Evolutionary conservation across 1,140 invertebrate species (phyloP).

Genomic region (Coelopa frigida): DNA sequence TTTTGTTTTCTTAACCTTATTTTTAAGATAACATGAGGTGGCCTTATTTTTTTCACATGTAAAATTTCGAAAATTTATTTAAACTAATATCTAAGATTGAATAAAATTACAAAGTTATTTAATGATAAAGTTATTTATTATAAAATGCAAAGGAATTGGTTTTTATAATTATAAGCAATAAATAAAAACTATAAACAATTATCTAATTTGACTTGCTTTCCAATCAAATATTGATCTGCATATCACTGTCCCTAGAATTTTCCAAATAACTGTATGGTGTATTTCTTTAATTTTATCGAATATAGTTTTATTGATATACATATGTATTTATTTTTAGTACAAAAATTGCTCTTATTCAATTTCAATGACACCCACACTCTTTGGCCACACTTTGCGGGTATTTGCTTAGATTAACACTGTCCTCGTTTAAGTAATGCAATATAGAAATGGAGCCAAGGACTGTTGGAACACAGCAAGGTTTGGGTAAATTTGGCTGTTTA

Average conservation of each 20-base stretch:
- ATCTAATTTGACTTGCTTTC: not conserved
- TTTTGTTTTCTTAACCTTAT: too few relatives aligned
- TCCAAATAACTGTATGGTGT: not conserved
- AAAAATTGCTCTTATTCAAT: not conserved
- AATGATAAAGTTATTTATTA: too few relatives aligned
- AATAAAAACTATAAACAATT: too few relatives aligned
- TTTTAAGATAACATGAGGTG: too few relatives aligned
- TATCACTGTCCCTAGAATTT: not conserved
- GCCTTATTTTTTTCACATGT: too few relatives aligned
- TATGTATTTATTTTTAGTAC: not conserved
- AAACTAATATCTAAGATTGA: too few relatives aligned
- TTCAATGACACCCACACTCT: slow-evolving; percentile 36
- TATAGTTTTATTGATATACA: too few relatives aligned
- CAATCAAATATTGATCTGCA: not conserved
- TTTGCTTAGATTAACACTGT: slow-evolving; percentile 38
- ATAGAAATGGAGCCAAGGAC: slow-evolving; percentile 36
- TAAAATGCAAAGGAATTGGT: too few relatives aligned
- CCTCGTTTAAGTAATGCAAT: slow-evolving; percentile 35
- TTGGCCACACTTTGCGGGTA: slow-evolving; percentile 38
- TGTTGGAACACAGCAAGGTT: slow-evolving; percentile 39
- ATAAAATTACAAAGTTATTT: too few relatives aligned
- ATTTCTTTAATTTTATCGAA: too few relatives aligned
- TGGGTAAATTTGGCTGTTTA: slow-evolving; percentile 36
- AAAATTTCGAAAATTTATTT: too few relatives aligned
- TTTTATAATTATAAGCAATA: too few relatives aligned